Evolutionary conservation across 1,140 invertebrate species (phyloP), one percentile per base, ranked within the genome.

Genomic region (Zelostemma sp.): DNA sequence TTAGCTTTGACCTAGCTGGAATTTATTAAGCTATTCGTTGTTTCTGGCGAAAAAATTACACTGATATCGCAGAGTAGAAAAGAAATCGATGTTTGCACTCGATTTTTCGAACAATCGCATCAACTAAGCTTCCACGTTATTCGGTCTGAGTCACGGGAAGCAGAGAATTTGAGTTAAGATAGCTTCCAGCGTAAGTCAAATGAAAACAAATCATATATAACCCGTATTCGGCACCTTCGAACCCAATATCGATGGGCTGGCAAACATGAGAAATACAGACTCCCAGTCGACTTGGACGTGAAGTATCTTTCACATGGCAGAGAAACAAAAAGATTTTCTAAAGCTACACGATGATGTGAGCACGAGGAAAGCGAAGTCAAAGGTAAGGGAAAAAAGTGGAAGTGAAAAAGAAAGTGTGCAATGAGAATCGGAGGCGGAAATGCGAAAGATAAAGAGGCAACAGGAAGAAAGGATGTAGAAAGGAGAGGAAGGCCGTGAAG

Each of bases 271-370:
- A n/a, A n/a, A n/a, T n/a, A n/a, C n/a, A n/a, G 25, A 50, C 48
- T 61, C 46, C 33, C 56, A 48, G 56, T 48, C 62, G 65, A 54
- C 50, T 70, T 35, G 54, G 49, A 68, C 56, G 53, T 57, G 56
- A 71, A 47, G 72, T 80, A 75, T 72, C 69, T 74, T 61, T 73
- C 59, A 55, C 56, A 64, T 46, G 46, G 65, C 49, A 49, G 53
- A 62, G 64, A 82, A 79, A 82, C 69, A 80, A 81, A 77, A 77
- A 73, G 69, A 76, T 54, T 74, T 46, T 21, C 46, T 61, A 59
- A 68, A 68, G 49, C 60, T 76, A 61, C 65, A 68, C 43, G 63
- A 69, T 62, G 63, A 47, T 64, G 50, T 60, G 47, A 50, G 64
- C 6, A 62, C 15, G 25, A 58, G 47, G 38, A 63, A 51, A 21